Evolutionary conservation across 1,140 invertebrate species (phyloP), one percentile per base, ranked within the genome.

Genomic region (Alviniconcha marisindica): DNA sequence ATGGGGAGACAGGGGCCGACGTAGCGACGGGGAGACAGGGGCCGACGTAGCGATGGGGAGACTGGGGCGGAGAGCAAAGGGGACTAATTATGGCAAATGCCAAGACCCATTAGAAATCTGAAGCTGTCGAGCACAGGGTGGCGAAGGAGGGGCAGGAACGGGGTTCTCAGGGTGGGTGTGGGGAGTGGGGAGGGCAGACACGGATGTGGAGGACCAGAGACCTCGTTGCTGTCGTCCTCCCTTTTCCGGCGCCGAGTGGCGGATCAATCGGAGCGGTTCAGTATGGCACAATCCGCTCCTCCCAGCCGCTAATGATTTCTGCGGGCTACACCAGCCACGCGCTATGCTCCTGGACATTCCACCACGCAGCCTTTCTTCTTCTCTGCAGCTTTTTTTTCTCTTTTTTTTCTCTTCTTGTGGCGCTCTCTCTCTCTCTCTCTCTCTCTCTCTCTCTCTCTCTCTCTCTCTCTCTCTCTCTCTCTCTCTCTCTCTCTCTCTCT

Each of bases 191-290:
- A 12, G 51, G 51, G 12, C 51, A 54, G 51, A 12, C 51, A 14
- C 51, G 51, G n/a, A n/a, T n/a, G n/a, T n/a, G n/a, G n/a, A n/a
- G n/a, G n/a, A n/a, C n/a, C n/a, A n/a, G n/a, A n/a, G n/a, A n/a
- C 44, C 18, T 18, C 18, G 36, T 44, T 24, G 0, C 42, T 44
- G 3, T 76, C 73, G 14, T 15, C 71, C 3, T 0, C 18, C 0
- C 73, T 76, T 15, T 76, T 12, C 73, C 38, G 42, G 69, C 28
- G 14, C 40, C 3, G 36, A 18, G 31, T 5, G 73, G 24, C 24
- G 73, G 73, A 76, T 76, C 73, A 76, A 76, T 76, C 44, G 44
- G 73, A 76, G 38, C n/a, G 42, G 73, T 76, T 76, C 73, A 76
- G 44, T 76, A 76, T 44, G 71, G 73, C 73, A 76, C 73, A 44